These are phyloP conservation scores for Dermatophagoides farinae DNA, from an alignment of 1,140 invertebrate genomes.

Conservation along the genomic window DNA sequence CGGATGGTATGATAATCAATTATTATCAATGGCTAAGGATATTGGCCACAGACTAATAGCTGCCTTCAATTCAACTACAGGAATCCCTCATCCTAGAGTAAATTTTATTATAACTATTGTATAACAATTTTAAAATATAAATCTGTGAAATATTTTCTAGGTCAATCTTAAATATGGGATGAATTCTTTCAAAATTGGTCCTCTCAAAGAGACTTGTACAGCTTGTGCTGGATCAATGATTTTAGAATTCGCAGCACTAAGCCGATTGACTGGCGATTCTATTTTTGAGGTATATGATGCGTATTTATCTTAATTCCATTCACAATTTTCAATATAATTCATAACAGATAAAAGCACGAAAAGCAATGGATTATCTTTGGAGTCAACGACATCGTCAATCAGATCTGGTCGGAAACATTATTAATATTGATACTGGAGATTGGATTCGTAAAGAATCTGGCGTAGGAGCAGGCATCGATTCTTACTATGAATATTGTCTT, in stretches of 20 bases:
- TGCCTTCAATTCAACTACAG: constrained; percentile 94
- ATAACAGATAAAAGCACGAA: constrained; percentile 59
- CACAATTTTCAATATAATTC: not conserved
- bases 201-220: constrained; percentile 75
- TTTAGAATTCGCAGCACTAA: constrained; percentile 86
- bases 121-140: constrained; percentile 13
- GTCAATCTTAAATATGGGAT: constrained; percentile 75
- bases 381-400: constrained; percentile 58
- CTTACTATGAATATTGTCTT: constrained; percentile 86
- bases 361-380: constrained; percentile 93
- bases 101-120: constrained; percentile 19
- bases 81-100: constrained; percentile 82
- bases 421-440: constrained; percentile 90
- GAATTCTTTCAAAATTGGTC: constrained; percentile 46
- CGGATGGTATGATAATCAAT: constrained; percentile 75
- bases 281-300: constrained; percentile 67
- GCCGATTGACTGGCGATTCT: constrained; percentile 68
- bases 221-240: constrained; percentile 97
- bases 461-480: constrained; percentile 96
- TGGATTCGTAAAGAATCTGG: constrained; percentile 88
- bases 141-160: constrained; percentile 31
- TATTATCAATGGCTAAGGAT: constrained; percentile 74
- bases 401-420: constrained; percentile 76
- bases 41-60: constrained; percentile 73
- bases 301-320: constrained; percentile 2